Evolutionary conservation across 2,888 invertebrate genomes (phyloP), one percentile per base, ranked within the genome.

Genomic region (Brachyptera risi): DNA sequence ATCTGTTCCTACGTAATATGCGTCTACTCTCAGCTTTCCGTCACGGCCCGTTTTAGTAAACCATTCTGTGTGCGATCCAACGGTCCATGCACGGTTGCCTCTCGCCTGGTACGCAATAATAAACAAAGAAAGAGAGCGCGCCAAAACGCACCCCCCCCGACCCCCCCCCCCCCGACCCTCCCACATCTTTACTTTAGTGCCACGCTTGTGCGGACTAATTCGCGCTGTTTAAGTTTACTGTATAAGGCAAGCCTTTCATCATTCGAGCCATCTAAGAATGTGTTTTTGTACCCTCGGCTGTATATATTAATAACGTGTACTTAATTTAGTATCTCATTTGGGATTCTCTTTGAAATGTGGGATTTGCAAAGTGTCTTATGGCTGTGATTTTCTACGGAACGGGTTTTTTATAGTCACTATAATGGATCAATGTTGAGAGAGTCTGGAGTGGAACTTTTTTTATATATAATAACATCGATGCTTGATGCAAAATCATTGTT

Each of bases 61-160:
- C 15, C 13, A 42, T 42, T 42, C 42, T 21, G 42, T 21, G 21
- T 21, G 21, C 42, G 7, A 21, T 9, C 42, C 3, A n/a, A 2
- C 42, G 2, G 19, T n/a, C 5, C 21, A 47, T 24, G 47, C 47
- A 47, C 47, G 47, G 47, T 47, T 47, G 47, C 23, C 4, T 24
- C 24, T 5, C 17, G 21, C 17, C 42, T 42, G 11, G 23, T 47
- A 19, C 47, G 2, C 47, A 9, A 5, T 47, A 23, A 47, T 24
- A 47, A 47, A 44, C 44, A 44, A 44, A 47, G 21, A 47, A 47
- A 47, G 47, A 21, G 42, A 21, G 42, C 17, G n/a, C n/a, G n/a
- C n/a, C n/a, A 9, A 42, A 42, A 42, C 42, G 42, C 42, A 17
- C 21, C 21, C 42, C n/a, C n/a, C n/a, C n/a, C n/a, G n/a, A n/a